These are phyloP conservation scores for Achroia grisella DNA, from an alignment of 1,140 invertebrate genomes.

Conservation along the genomic window DNA sequence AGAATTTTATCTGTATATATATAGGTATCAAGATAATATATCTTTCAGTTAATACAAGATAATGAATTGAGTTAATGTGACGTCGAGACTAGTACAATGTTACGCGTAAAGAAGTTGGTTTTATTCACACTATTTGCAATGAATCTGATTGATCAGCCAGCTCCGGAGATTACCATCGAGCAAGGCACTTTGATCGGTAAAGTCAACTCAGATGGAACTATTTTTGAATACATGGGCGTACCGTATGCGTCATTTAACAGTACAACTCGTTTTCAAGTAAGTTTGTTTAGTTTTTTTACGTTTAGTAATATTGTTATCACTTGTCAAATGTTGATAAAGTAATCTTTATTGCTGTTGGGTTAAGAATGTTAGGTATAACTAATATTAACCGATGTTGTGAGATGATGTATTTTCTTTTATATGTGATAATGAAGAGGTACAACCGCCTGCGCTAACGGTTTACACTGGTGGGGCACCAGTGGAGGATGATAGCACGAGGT, in stretches of 20 bases:
- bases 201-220: constrained; percentile 44
- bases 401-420: no score
- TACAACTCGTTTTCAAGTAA: neutral
- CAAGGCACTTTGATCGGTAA: constrained; percentile 30
- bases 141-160: constrained; percentile 20
- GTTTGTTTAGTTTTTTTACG: neutral
- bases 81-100: constrained; percentile 14
- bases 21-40: neutral
- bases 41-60: neutral
- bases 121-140: constrained; percentile 18
- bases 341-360: no score
- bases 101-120: constrained; percentile 11
- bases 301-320: no score
- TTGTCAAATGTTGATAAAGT: no score
- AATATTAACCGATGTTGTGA: no score
- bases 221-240: constrained; percentile 55
- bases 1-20: no score
- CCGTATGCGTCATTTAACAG: constrained; percentile 39
- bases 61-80: neutral
- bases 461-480: no score
- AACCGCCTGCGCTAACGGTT: no score
- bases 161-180: constrained; percentile 12
- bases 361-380: no score
- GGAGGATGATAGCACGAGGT: no score
- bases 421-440: no score